Evolutionary conservation across 2,113 vertebrate species (phyloP), one percentile per base, ranked within the genome.

Genomic region (Sigmodon hispidus): DNA sequence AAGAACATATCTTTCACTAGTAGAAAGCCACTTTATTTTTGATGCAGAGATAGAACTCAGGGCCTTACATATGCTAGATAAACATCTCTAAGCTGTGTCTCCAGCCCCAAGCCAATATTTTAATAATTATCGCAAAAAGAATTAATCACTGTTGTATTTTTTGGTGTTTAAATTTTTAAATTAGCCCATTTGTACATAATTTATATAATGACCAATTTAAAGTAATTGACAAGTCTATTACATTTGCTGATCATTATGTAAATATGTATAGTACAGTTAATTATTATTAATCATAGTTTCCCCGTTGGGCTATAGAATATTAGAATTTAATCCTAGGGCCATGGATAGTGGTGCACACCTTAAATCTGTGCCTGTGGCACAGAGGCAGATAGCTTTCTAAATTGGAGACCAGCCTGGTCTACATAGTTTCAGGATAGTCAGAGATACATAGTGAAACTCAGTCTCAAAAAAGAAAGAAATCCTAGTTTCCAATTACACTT

Each of bases 61-160:
- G 43, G 22, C 13, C 11, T 5, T 24, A 76, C 8, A 45, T 40
- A 65, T 65, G 43, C 67, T 87, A 72, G 22, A n/a, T 70, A 40
- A 89, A 79, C 21, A 10, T 75, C 19, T 19, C 36, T 79, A 4
- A 52, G 34, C 45, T 50, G 1, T 50, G 6, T 40, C 43, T 61
- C 70, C 55, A 63, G 5, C 34, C 45, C 22, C 29, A 90, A 93
- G 57, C 48, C 75, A 61, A 1, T 59, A 7, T 85, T 87, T 91
- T 95, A 43, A 86, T 10, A 73, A 6, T 89, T 91, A 87, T 91
- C 59, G 40, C 15, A 52, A 55, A 73, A 95, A 70, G 43, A 90
- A 70, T 40, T 26, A 52, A 22, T 81, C 21, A 59, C 2, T 57
- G 22, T 43, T 76, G 1, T 84, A 40, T 83, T 93, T 86, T 63